Conservation (phyloP, 2,797 vertebrate species). For the Steatocranus sp. region DNA sequence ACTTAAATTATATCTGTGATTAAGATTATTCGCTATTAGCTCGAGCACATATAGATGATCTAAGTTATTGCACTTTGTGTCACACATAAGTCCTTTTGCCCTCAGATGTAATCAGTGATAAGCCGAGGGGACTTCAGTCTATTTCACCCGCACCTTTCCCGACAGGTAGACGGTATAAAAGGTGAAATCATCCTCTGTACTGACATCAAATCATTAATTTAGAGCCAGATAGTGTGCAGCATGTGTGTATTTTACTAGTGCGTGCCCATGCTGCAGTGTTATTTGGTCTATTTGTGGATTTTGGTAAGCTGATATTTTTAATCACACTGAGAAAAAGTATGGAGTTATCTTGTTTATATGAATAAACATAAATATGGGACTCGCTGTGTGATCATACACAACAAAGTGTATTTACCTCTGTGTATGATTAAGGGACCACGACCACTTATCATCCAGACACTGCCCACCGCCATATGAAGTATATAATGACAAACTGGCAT, state of each 20-base stretch:
- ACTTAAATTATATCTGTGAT: not conserved
- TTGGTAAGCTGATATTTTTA: not conserved
- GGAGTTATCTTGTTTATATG: not conserved
- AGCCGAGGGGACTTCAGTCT: not conserved
- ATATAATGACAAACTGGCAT: not conserved
- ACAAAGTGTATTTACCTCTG: not conserved
- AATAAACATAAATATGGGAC: not conserved
- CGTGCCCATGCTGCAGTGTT: not conserved
- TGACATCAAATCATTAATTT: not conserved
- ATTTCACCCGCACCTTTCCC: not conserved
- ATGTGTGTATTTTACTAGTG: not conserved
- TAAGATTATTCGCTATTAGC: not conserved
- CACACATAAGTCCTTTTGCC: not conserved
- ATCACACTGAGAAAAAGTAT: not conserved
- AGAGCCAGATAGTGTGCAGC: not conserved
- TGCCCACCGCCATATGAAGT: not conserved
- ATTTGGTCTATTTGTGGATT: not conserved
- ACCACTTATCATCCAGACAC: not conserved
- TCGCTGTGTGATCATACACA: not conserved
- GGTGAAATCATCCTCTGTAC: not conserved
- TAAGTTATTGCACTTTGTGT: not conserved
- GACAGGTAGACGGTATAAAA: not conserved
- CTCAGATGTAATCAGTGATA: not conserved
- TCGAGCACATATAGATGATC: not conserved
- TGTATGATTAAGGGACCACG: not conserved